Evolutionary conservation across 2,113 vertebrate species (phyloP), one percentile per base, ranked within the genome.

Genomic region (Murina feae): DNA sequence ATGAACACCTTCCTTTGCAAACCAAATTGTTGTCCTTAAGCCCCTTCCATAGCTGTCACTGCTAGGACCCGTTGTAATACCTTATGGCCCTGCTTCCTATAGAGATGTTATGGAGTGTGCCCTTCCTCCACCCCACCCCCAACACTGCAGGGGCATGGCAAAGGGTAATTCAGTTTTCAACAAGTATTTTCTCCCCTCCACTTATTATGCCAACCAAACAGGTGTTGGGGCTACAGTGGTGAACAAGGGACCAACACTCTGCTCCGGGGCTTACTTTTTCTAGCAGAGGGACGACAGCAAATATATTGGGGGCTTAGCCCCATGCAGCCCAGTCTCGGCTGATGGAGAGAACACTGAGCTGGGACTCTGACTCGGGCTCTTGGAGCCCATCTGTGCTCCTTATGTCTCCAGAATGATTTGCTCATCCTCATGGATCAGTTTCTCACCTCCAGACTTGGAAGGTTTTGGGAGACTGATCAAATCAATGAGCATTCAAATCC

Each of bases 381-480:
- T 37, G 1, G 0, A 35, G 35, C 42, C 76, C 80, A 37, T 20
- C 35, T 78, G 18, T 42, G n/a, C 9, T 68, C 63, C 20, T 25
- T n/a, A 23, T 14, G 35, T 58, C 21, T 51, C 47, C 20, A 32
- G 18, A 81, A 69, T 78, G 87, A 68, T 65, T 84, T 69, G 49
- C 68, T 78, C 28, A 51, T 17, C 47, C 75, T 85, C n/a, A 20
- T 14, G 17, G 42, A 17, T 83, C 65, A 20, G 51, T 68, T 86
- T 92, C 93, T 96, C 75, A 79, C 93, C 78, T 95, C 65, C 44
- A 53, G 5, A 49, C 51, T 76, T 90, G 79, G 82, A 60, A 89
- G 32, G 23, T 87, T 93, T 96, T 88, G 32, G 92, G 85, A 95
- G 89, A 78, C 13, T 74, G 75, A 58, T 68, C 42, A 69, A 87